Base-by-base conservation (phyloP, 2,888 invertebrate species). In the Hipparchia semele region DNA sequence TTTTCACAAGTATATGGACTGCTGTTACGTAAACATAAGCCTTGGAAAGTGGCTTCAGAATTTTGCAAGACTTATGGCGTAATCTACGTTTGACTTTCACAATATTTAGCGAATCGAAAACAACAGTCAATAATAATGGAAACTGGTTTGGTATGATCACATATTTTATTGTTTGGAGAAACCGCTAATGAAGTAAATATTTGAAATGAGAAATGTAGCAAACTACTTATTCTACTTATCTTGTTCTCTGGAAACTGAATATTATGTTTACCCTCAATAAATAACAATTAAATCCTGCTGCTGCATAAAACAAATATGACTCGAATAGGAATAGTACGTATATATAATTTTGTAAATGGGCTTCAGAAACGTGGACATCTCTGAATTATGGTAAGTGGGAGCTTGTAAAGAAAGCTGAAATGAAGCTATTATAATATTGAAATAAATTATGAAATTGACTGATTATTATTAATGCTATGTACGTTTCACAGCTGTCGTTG, bases 401-500 rank as follows among this genome's bases (percentile, higher is more conserved):
- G 12, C 13, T 33, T 46, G 12, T n/a, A 6, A 46, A 13, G 13
- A 46, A 13, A n/a, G n/a, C 46, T 13, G 23, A 3, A 39, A 59
- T 10, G 10, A 56, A 12, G 23, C 23, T 0, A 58, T 53, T 12
- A 8, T 13, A 8, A 6, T 23, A 23, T 23, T 58, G 13, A 13
- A 58, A 23, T 58, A 58, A 58, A 58, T 23, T 13, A 58, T 58
- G 1, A 56, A 56, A 64, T 51, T 13, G 23, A 64, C 23, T 39
- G 65, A 65, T 51, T 6, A 10, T 53, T 53, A 65, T 65, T 65
- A 53, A 65, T 33, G 5, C 53, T 53, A 53, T 65, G 65, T 65
- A 53, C 65, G 53, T 51, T 65, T 65, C 65, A 65, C 65, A 65
- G 65, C 53, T 51, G 6, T 53, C 51, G 2, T 64, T 33, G 65